Base-by-base conservation (phyloP, 2,888 invertebrate species). In the Muscina levida region DNA sequence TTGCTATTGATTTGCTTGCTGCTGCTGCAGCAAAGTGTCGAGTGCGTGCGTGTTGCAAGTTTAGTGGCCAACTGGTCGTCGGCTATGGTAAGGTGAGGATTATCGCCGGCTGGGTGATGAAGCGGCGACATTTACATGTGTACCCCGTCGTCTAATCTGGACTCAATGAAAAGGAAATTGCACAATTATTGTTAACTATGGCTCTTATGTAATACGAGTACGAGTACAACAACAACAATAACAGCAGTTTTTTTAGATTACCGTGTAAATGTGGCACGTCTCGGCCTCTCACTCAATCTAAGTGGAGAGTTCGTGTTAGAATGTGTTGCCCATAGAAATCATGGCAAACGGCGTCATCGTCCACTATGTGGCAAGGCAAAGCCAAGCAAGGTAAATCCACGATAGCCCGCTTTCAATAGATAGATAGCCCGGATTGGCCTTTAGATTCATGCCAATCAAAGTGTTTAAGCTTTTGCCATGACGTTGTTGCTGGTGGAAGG, bases 161-260 rank as follows among this genome's bases (percentile, higher is more conserved):
- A 39, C 39, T 59, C 59, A 59, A 59, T 59, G 37, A 59, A 59
- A 39, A 74, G 80, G 70, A 81, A 80, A 80, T 80, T 80, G 66
- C 77, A 77, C 80, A 80, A 80, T 80, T 80, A 80, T 80, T 80
- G 72, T 77, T 59, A 77, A 77, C 73, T 31, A 59, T 37, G 2
- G 15, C n/a, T 8, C 59, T 59, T 59, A 59, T 59, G 59, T 59
- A 59, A 59, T 59, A 59, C 31, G 31, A 31, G 31, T 8, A 31
- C 31, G 8, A 31, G 4, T 31, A 31, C 31, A 31, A 31, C 31
- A 31, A 31, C 3, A 31, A 3, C 31, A 31, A 31, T 8, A 31
- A 31, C 31, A 31, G 31, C 31, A 31, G 31, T 8, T n/a, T 39
- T 39, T 0, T 13, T 37, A n/a, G 59, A 59, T 59, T 59, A 59